phyloP scores from a whole-genome alignment of 2,888 invertebrate genomes.

The Synanthedon formicaeformis region DNA sequence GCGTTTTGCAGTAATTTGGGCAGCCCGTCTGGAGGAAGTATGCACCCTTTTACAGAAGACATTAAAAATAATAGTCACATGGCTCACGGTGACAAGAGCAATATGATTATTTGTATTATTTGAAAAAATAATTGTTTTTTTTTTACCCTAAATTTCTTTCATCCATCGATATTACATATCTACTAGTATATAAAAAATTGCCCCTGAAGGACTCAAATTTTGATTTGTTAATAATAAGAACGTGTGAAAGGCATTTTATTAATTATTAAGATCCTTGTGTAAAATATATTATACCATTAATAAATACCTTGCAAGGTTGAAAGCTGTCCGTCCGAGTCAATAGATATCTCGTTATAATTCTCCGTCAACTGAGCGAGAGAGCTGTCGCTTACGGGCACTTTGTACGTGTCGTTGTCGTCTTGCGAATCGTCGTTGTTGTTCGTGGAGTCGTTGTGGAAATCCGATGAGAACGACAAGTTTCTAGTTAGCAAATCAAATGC shows the following conservation, averaged over 20 bases:
- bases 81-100: too few species aligned
- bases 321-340: constrained; percentile 56
- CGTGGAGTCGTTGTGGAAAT: constrained; percentile 62
- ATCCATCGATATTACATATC: too few species aligned
- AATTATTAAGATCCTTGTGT: not conserved
- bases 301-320: constrained; percentile 56
- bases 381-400: constrained; percentile 56
- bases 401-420: constrained; percentile 56
- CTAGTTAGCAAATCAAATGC: constrained; percentile 58
- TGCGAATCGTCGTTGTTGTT: constrained; percentile 47
- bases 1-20: too few species aligned
- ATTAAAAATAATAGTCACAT: too few species aligned
- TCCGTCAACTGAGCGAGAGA: constrained; percentile 46
- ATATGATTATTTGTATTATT: too few species aligned
- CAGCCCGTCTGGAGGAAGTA: too few species aligned
- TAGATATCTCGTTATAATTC: constrained; percentile 64
- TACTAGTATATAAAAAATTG: too few species aligned
- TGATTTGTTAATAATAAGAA: too few species aligned
- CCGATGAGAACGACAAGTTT: constrained; percentile 61
- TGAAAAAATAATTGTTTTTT: too few species aligned
- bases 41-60: too few species aligned
- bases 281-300: not conserved
- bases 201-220: too few species aligned
- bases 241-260: not conserved
- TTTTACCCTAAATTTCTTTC: too few species aligned